phyloP scores from a whole-genome alignment of 2,797 vertebrate species.

The Eulemur mongoz region DNA sequence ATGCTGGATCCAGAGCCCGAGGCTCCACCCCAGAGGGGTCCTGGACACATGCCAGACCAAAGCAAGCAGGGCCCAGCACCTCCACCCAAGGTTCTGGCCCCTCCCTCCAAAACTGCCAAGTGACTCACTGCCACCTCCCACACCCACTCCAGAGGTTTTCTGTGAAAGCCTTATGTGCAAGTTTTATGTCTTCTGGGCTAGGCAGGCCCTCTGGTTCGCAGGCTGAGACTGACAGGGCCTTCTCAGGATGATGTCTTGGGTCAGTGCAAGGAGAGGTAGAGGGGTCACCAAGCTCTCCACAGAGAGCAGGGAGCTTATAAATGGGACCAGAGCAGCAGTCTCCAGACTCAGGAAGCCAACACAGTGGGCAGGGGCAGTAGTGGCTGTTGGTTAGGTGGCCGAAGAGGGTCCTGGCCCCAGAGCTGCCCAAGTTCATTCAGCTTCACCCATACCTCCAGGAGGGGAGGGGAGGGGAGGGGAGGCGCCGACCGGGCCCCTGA shows the following conservation, averaged over 20 bases:
- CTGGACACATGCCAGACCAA: constrained; percentile 70
- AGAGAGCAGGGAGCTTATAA: not conserved
- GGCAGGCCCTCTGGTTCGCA: not conserved
- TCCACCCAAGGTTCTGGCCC: not conserved
- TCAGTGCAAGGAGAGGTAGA: not conserved
- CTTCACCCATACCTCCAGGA: not conserved
- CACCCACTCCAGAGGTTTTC: not conserved
- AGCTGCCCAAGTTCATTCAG: not conserved
- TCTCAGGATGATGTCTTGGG: constrained; percentile 40
- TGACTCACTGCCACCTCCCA: constrained; percentile 69
- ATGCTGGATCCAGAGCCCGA: constrained; percentile 62
- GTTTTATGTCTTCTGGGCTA: not conserved
- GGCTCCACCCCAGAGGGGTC: constrained; percentile 32
- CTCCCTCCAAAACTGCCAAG: constrained; percentile 40
- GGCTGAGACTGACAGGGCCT: not conserved
- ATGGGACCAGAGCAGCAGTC: constrained; percentile 27
- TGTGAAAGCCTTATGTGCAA: constrained; percentile 75
- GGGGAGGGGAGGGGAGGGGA: not conserved
- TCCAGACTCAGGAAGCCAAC: constrained; percentile 55
- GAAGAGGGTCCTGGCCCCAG: not conserved
- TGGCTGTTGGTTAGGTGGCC: accelerated
- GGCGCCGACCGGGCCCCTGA: not conserved
- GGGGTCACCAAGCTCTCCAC: not conserved
- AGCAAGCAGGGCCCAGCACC: constrained; percentile 61
- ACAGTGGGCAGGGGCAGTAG: not conserved